phyloP scores from a whole-genome alignment of 2,113 vertebrate species.

The Cheilinus undulatus region DNA sequence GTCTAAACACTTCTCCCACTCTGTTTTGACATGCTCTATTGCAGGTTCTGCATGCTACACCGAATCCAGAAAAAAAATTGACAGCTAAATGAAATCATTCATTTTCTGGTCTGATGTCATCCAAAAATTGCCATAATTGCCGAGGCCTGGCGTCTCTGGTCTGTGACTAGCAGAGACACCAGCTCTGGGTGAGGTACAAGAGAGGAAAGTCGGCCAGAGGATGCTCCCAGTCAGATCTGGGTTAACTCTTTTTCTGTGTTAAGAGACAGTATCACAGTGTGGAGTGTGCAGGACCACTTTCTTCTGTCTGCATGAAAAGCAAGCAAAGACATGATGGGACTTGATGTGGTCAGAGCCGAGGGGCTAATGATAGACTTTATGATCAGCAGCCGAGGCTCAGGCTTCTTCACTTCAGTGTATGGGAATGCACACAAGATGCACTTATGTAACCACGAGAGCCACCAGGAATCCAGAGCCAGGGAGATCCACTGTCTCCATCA shows the following conservation, averaged over 20 bases:
- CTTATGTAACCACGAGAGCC: conserved; percentile 63
- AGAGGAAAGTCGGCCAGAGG: conserved; percentile 47
- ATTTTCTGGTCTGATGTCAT: conserved; percentile 85
- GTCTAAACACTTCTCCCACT: conserved; percentile 70
- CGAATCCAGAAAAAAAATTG: conserved; percentile 71
- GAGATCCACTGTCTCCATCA: not conserved
- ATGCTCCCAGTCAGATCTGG: conserved; percentile 36
- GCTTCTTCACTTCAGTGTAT: conserved; percentile 69
- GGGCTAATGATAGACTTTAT: conserved; percentile 78
- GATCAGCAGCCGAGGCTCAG: conserved; percentile 61
- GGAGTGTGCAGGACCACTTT: conserved; percentile 53
- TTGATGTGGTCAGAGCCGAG: conserved; percentile 76
- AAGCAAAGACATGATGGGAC: conserved; percentile 62
- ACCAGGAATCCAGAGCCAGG: conserved; percentile 50
- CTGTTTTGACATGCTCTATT: conserved; percentile 79
- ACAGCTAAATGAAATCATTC: conserved; percentile 80
- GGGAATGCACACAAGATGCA: conserved; percentile 65
- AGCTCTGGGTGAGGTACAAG: conserved; percentile 64
- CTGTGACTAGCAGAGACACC: conserved; percentile 75
- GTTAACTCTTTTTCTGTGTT: conserved; percentile 54
- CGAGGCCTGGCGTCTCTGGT: conserved; percentile 75
- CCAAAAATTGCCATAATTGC: conserved; percentile 81
- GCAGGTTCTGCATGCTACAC: conserved; percentile 68
- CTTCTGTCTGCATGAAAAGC: conserved; percentile 52
- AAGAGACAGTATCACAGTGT: conserved; percentile 16